Evolutionary conservation across 2,797 vertebrate genomes (phyloP), one percentile per base, ranked within the genome.

Genomic region (Fratercula arctica): DNA sequence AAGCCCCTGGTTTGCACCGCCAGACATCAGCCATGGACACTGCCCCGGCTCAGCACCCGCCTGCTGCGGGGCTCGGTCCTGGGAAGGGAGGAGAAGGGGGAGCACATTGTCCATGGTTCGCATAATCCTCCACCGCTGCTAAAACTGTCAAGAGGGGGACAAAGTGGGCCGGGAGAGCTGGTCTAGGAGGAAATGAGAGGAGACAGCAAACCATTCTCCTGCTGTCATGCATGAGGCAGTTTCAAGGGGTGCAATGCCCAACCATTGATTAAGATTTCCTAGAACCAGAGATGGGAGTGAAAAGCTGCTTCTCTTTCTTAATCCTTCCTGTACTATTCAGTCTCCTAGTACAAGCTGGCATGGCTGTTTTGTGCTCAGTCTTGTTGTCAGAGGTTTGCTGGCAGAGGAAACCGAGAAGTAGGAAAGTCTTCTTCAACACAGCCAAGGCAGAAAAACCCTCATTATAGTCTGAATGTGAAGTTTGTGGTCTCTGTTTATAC

Each of bases 271-370:
- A 64, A 90, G 76, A 28, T 92, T 89, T 74, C 73, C 91, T 91
- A 90, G 92, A 94, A 92, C 72, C 67, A 85, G 82, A 53, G 70
- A 76, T 53, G 48, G 19, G 90, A 92, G 72, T 91, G 87, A 94
- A 97, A 96, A 93, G 91, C 82, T 75, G 72, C 39, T 93, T 93
- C 92, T 87, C 56, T 78, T 91, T 51, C 85, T 94, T 94, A 94
- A 95, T 96, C 92, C 91, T 95, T 92, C 85, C 85, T 92, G 87
- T 83, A 39, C 89, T 61, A 68, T 89, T 90, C 86, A 89, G 3
- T 57, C 72, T 87, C 53, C 63, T 63, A 78, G 85, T 67, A 63
- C 87, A 94, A 91, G n/a, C 79, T 89, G 89, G 69, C 91, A 94
- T 68, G 37, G 76, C 46, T 94, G 53, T 74, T 94, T 90, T 72